Percentiles rank a stretch among this genome's conserved stretches.
phyloP scores from a whole-genome alignment of 2,797 vertebrate genomes.

The Crotalus adamanteus region DNA sequence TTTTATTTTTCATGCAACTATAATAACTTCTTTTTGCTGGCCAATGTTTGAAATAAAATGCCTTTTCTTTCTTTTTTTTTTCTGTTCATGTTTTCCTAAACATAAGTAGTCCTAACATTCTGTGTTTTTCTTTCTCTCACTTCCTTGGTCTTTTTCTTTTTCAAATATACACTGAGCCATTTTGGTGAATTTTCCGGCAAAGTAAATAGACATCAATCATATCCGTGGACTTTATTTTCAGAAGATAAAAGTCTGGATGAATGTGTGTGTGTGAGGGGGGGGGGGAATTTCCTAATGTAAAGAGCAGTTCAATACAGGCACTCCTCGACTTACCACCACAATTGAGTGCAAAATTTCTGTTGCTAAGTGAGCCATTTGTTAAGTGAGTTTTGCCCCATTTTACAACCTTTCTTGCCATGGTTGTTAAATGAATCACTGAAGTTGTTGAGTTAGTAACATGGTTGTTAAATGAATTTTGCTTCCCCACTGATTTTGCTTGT shows the following conservation, averaged over 20 bases:
- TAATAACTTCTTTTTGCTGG: not conserved
- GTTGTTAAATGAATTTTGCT: no score
- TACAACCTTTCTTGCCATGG: no score
- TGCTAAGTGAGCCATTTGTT: no score
- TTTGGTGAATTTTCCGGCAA: not conserved
- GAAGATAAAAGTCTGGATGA: not conserved
- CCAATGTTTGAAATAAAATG: not conserved
- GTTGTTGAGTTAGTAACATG: no score
- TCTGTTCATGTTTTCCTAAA: not conserved
- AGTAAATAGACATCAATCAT: not conserved
- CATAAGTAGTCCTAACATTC: not conserved
- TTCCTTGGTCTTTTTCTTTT: not conserved
- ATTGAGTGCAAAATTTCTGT: no score
- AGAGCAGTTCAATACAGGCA: not conserved
- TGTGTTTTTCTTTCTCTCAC: not conserved
- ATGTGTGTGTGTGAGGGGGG: no score
- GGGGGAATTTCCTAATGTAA: not conserved
- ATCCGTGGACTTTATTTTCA: not conserved
- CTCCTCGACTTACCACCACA: no score
- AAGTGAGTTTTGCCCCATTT: no score
- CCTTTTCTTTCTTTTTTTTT: not conserved
- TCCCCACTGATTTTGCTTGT: no score
- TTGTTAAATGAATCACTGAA: no score
- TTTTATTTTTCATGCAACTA: not conserved
- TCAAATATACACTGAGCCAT: not conserved